Conservation (phyloP, 2,888 invertebrate species). For the Dasypogon diadema region DNA sequence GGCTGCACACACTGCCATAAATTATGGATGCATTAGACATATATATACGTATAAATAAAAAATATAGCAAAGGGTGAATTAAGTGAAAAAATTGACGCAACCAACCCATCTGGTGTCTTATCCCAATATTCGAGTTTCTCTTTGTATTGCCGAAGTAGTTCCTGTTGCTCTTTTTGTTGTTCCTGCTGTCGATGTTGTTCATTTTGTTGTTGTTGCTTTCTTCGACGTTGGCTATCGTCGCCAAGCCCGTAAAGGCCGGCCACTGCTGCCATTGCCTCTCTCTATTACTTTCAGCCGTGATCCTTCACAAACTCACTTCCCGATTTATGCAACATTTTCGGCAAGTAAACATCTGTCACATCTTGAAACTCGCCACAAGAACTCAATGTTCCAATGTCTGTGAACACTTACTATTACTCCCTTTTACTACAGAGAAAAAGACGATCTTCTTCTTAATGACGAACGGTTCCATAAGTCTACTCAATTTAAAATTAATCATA, state of each 20-base stretch:
- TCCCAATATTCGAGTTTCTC: constrained; percentile 36
- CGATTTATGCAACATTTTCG: constrained; percentile 17
- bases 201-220: constrained; percentile 60
- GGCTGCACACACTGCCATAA: not conserved
- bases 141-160: constrained; percentile 31
- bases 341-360: constrained; percentile 5
- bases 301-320: constrained; percentile 21
- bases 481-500: not conserved
- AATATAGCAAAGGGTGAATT: too few species aligned
- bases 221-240: constrained; percentile 74
- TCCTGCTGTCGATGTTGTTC: constrained; percentile 27
- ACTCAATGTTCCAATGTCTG: not conserved
- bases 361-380: constrained; percentile 12
- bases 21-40: constrained; percentile 5
- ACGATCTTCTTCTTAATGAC: not conserved
- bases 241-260: constrained; percentile 84
- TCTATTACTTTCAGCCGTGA: not conserved
- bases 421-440: constrained; percentile 1
- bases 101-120: constrained; percentile 58
- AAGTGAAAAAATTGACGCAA: constrained; percentile 53
- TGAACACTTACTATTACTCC: not conserved
- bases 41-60: too few species aligned
- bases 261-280: constrained; percentile 77
- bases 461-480: too few species aligned
- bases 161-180: constrained; percentile 43